Evolutionary conservation across 2,113 vertebrate genomes (phyloP).

Genomic region (Columba janthina): DNA sequence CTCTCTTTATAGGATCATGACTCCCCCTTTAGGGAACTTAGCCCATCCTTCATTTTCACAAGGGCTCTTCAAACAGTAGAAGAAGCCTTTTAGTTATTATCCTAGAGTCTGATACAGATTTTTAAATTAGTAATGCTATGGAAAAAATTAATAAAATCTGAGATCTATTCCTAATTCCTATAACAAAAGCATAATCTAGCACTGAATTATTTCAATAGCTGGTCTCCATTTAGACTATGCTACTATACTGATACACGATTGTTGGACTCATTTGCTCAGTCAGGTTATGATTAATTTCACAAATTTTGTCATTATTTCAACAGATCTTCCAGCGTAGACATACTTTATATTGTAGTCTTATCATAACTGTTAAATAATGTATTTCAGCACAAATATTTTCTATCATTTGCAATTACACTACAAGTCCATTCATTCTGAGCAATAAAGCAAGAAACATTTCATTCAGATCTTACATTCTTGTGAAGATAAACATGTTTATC

Average conservation of each 20-base stretch:
- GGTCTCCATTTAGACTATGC: neutral
- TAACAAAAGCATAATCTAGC: neutral
- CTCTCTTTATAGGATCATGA: neutral
- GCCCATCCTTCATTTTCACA: neutral
- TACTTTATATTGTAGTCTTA: neutral
- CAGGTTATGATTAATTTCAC: neutral
- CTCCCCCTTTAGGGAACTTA: neutral
- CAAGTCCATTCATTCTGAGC: neutral
- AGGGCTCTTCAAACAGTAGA: neutral
- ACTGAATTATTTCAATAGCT: neutral
- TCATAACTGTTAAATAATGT: neutral
- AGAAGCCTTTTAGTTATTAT: neutral
- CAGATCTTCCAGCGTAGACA: neutral
- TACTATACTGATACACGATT: neutral
- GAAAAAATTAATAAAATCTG: neutral
- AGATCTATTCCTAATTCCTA: neutral
- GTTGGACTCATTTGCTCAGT: neutral
- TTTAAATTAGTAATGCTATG: neutral
- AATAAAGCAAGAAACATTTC: neutral
- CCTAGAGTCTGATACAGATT: neutral
- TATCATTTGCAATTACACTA: neutral
- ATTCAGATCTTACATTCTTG: neutral
- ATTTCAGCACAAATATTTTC: neutral
- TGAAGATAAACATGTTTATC: constrained; percentile 8
- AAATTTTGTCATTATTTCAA: neutral